A percentile compares a stretch with the other conserved stretches of the same genome.
These are phyloP conservation scores for Limanda limanda DNA, from an alignment of 2,113 vertebrate genomes.

Conservation along the genomic window DNA sequence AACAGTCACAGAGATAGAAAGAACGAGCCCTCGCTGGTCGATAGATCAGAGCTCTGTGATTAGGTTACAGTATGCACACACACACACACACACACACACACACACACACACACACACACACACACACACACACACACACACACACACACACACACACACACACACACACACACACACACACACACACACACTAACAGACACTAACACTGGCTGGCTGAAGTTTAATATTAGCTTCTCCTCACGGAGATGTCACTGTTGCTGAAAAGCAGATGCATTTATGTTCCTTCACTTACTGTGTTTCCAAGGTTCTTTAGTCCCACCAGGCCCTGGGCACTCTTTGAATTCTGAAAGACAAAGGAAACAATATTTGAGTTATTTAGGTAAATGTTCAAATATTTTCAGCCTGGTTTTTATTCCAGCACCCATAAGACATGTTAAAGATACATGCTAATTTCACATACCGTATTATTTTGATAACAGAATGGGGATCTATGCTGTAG, in stretches of 20 bases:
- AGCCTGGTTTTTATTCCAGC: neutral
- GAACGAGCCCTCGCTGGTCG: slow-evolving; percentile 29
- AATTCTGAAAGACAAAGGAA: slow-evolving; percentile 85
- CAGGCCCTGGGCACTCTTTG: slow-evolving; percentile 92
- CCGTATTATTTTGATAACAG: neutral
- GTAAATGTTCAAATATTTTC: neutral
- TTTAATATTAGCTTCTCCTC: neutral
- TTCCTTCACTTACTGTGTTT: slow-evolving; percentile 91
- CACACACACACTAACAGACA: too few relatives aligned
- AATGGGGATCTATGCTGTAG: neutral
- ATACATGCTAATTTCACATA: neutral
- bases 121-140: slow-evolving; percentile 8
- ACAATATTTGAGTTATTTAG: slow-evolving; percentile 1
- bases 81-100: neutral
- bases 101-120: neutral
- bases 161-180: neutral
- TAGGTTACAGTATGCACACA: slow-evolving; percentile 44
- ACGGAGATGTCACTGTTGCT: neutral
- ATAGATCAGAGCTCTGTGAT: slow-evolving; percentile 56
- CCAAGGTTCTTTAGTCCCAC: slow-evolving; percentile 96
- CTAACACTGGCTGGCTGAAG: slow-evolving; percentile 7
- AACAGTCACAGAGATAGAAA: slow-evolving; percentile 27
- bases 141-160: neutral
- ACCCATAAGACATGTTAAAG: neutral
- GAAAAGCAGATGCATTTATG: too few relatives aligned